These are phyloP conservation scores for Dolichotis patagonum DNA, from an alignment of 2,113 vertebrate genomes.

Conservation along the genomic window DNA sequence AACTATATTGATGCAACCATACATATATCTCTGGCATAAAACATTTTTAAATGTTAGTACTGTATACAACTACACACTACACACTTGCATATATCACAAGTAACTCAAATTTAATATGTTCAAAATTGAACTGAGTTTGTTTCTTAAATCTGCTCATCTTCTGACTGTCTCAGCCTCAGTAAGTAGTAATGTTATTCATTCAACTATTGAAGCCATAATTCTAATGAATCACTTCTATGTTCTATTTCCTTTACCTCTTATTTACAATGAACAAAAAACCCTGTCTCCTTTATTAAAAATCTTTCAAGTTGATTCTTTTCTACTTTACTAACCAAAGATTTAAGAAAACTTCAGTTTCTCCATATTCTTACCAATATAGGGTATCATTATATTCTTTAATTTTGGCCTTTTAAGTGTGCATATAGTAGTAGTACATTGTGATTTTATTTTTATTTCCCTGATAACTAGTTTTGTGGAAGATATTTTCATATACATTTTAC, in stretches of 20 bases:
- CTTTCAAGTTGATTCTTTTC: not conserved
- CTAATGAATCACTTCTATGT: not conserved
- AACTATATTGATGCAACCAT: not conserved
- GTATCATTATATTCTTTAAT: not conserved
- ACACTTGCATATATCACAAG: not conserved
- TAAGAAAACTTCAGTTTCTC: not conserved
- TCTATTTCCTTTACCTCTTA: constrained; percentile 21
- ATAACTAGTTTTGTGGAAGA: not conserved
- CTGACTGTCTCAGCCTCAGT: not conserved
- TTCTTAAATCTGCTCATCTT: not conserved
- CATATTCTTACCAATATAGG: not conserved
- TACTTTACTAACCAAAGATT: constrained; percentile 20
- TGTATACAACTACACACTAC: not conserved
- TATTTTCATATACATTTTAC: not conserved
- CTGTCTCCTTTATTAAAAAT: constrained; percentile 2
- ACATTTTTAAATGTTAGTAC: not conserved
- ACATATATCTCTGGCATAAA: too few species aligned
- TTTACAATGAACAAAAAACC: constrained; percentile 34
- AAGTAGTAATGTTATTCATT: not conserved
- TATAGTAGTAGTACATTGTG: not conserved
- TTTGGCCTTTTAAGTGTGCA: not conserved
- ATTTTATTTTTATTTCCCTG: not conserved
- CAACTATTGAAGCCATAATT: constrained; percentile 24
- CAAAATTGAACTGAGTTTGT: not conserved
- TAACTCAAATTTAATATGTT: not conserved